Evolutionary conservation across 2,888 invertebrate species (phyloP), one percentile per base, ranked within the genome.

Genomic region (Octonoba sinensis): DNA sequence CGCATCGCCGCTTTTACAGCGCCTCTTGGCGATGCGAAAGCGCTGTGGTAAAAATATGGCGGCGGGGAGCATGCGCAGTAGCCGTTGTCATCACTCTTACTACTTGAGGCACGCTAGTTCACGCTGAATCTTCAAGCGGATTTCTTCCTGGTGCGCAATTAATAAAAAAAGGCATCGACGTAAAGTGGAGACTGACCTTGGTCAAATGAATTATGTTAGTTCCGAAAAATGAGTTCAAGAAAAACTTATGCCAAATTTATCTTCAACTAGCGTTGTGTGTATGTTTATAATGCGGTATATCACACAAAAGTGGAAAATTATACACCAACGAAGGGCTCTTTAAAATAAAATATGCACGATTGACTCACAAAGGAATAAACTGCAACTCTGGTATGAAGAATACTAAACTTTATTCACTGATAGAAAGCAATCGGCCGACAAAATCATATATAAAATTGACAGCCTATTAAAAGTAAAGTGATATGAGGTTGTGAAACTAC

Each of bases 381-480:
- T n/a, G 57, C 18, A 18, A 57, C n/a, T 11, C 57, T 15, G 18
- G n/a, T 15, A 57, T 57, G 57, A 15, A 11, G 57, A 57, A 57
- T 18, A 18, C 57, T 15, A 20, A 57, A n/a, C 57, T 57, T 12
- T 57, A 15, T 57, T 57, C 57, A 11, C 20, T 57, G 57, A 57
- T 57, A 57, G 57, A 57, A n/a, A n/a, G n/a, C n/a, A 18, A 57
- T 16, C 57, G 20, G 20, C 57, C n/a, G 57, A 57, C 13, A 57
- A 57, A 57, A 18, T 57, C 57, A 57, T 18, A 16, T 57, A 57
- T 57, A 57, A 57, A 57, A 57, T 57, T 57, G 57, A 57, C 57
- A 57, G n/a, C n/a, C 11, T 57, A 57, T 15, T 57, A 57, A 16
- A 57, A 18, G 57, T n/a, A n/a, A n/a, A 57, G 57, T 15, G n/a